Conservation (phyloP, 2,797 vertebrate species). For the Diceros bicornis region DNA sequence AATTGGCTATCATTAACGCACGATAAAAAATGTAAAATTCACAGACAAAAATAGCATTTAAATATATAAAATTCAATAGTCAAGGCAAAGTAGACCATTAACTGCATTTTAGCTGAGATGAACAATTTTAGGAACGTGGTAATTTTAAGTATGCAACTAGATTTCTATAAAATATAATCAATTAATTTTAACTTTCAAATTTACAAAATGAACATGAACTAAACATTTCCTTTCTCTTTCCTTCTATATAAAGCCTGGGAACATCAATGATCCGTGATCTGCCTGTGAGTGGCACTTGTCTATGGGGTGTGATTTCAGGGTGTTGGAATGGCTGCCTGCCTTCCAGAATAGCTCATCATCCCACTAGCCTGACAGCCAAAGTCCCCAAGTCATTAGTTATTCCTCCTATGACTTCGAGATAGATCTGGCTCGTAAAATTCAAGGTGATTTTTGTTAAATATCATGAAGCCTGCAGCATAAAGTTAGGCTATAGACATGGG, state of each 20-base stretch:
- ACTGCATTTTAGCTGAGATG: neutral
- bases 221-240: neutral
- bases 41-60: constrained; percentile 17
- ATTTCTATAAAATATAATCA: neutral
- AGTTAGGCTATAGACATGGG: neutral
- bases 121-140: neutral
- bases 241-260: neutral
- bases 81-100: neutral
- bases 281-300: neutral
- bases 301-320: neutral
- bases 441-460: neutral
- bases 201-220: neutral
- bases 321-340: neutral
- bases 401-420: neutral
- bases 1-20: neutral
- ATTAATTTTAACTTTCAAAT: neutral
- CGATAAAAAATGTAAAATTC: constrained; percentile 18
- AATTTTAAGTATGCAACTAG: neutral
- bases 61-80: neutral
- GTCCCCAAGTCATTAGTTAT: neutral
- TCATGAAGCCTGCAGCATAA: neutral
- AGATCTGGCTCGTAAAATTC: neutral
- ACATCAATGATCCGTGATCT: neutral
- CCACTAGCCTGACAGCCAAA: neutral
- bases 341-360: neutral